A percentile compares a stretch with the other conserved stretches of the same genome.
phyloP scores from a whole-genome alignment of 2,888 invertebrate species.

The Tetropium fuscum region DNA sequence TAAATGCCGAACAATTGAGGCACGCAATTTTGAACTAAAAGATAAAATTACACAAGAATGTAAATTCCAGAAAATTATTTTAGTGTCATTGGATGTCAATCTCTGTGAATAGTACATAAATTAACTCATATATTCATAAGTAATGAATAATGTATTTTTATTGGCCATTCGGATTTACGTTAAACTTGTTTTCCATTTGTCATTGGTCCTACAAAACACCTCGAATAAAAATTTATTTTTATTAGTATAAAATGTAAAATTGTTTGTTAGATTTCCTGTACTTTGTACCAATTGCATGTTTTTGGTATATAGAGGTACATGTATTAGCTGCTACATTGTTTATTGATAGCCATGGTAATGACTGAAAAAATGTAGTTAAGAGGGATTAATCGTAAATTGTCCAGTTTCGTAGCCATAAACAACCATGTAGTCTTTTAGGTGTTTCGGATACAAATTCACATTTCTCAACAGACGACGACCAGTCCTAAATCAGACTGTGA shows the following conservation, averaged over 20 bases:
- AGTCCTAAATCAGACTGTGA: slow-evolving; percentile 41
- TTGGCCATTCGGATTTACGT: neutral
- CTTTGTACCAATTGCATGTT: neutral
- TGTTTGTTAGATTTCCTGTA: neutral
- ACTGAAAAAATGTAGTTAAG: neutral
- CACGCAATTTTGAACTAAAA: too few species aligned
- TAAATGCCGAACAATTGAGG: too few species aligned
- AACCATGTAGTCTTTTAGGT: slow-evolving; percentile 38
- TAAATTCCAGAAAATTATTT: too few species aligned
- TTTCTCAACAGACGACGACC: slow-evolving; percentile 35
- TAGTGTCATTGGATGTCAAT: too few species aligned
- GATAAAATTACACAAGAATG: too few species aligned
- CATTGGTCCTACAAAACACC: neutral
- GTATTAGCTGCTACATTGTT: neutral
- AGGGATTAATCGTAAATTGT: slow-evolving; percentile 34
- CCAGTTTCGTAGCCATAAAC: slow-evolving; percentile 40
- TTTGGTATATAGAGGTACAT: neutral
- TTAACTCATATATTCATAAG: slow-evolving; percentile 7
- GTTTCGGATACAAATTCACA: slow-evolving; percentile 42
- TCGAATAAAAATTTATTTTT: slow-evolving; percentile 8
- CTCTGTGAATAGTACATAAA: too few species aligned
- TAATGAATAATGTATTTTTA: slow-evolving; percentile 24
- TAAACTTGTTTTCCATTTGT: neutral
- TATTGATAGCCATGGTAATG: neutral
- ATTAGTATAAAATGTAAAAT: slow-evolving; percentile 18